Base-by-base conservation (phyloP, 2,797 vertebrate genomes). In the Cryptoprocta ferox region DNA sequence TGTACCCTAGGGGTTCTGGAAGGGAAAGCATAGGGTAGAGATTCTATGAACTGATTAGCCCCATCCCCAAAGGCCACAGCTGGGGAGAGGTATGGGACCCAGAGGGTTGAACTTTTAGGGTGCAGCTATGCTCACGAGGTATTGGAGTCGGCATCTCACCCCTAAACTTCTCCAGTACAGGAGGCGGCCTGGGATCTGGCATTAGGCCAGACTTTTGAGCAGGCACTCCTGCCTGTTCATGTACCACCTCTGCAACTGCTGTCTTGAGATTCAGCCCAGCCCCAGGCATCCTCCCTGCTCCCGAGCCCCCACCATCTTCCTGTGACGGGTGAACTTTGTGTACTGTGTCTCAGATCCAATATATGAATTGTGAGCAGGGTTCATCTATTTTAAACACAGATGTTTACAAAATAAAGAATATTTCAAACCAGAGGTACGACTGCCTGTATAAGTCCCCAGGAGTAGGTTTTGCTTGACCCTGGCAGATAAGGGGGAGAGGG, bases 331-430 rank as follows among this genome's bases (percentile, higher is more conserved):
- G 83, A 98, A 97, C 71, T 96, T 94, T 11, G 95, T 91, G 96
- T 97, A 78, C 96, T 97, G 94, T 97, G 94, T 97, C 97, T 97
- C 13, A 96, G 97, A 96, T 97, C 97, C 96, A 97, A 96, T 97
- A 91, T 97, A 97, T 97, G 97, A 97, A 95, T 97, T 97, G 95
- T 98, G 91, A 98, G 96, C 97, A 97, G 97, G 97, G 97, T 96
- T 97, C 97, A 97, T 98, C 85, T 97, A 95, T 98, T 98, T 99
- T 98, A 98, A 98, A 98, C 97, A 98, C 96, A 97, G 88, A 98
- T 96, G 96, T 99, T 99, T 98, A 98, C 98, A 98, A 97, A 99
- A 99, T 99, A 99, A 99, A 99, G 98, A 97, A 63, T 97, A 98
- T 98, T 98, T 98, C 97, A 98, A 97, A 98, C 97, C 97, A 45